These are phyloP conservation scores for Zophobas atratus DNA, from an alignment of 1,140 invertebrate genomes.

Conservation along the genomic window DNA sequence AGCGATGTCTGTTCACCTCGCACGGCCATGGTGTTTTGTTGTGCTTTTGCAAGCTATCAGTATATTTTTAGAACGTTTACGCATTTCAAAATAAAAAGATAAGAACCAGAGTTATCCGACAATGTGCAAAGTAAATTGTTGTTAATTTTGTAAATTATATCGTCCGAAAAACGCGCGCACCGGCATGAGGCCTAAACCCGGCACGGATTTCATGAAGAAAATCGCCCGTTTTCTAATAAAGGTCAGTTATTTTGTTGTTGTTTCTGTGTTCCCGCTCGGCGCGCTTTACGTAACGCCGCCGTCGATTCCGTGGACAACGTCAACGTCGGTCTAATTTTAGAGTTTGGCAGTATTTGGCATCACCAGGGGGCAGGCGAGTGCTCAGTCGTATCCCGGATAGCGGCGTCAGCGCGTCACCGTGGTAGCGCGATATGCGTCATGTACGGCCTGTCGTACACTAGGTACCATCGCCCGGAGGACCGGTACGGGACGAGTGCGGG, in stretches of 20 bases:
- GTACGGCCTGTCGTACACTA: constrained; percentile 62
- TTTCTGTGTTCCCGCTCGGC: neutral
- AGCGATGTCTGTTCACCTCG: constrained; percentile 29
- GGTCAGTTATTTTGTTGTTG: constrained; percentile 15
- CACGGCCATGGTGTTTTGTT: neutral
- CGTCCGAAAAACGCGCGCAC: neutral
- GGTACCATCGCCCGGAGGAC: constrained; percentile 60
- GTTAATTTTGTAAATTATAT: neutral
- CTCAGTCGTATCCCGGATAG: constrained; percentile 65
- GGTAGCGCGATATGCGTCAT: constrained; percentile 48
- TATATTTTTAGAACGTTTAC: constrained; percentile 35
- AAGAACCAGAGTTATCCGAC: constrained; percentile 9
- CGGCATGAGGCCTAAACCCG: neutral
- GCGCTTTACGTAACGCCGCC: neutral
- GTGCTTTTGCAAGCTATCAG: constrained; percentile 21
- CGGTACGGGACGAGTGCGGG: neutral
- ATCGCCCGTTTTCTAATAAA: constrained; percentile 6
- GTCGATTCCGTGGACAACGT: constrained; percentile 10
- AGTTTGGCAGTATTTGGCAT: constrained; percentile 67
- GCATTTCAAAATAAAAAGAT: constrained; percentile 24
- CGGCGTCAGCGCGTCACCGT: constrained; percentile 51
- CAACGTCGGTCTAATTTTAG: constrained; percentile 57
- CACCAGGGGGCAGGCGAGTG: constrained; percentile 58
- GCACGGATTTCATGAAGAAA: constrained; percentile 17
- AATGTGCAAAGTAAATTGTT: neutral